Evolutionary conservation across 2,888 invertebrate species (phyloP), one percentile per base, ranked within the genome.

Genomic region (Epsilonema sp.): DNA sequence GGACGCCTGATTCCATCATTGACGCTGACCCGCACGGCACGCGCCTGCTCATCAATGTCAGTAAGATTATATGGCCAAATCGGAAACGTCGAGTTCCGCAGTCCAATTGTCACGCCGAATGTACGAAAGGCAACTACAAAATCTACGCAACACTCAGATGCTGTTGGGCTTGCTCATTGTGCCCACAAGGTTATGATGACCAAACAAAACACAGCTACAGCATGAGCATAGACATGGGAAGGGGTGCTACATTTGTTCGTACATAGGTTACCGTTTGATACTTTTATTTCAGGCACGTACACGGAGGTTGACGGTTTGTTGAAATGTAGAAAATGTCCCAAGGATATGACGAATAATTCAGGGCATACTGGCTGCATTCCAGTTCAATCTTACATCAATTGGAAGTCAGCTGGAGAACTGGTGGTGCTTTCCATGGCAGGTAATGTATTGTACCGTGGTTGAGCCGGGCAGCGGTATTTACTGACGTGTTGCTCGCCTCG

Each of bases 141-240:
- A 26, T 44, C 22, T 31, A n/a, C 16, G 4, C 31, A 11, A 21
- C 26, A 5, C 5, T 20, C 8, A 4, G 20, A 16, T 44, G 44
- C 20, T 44, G 44, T 26, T 44, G 44, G 44, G 3, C 24, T n/a
- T 44, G 44, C 36, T n/a, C 16, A n/a, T 11, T 16, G 13, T 42
- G 42, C 22, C 25, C 42, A n/a, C 23, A 20, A 20, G 24, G 42
- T 42, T n/a, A n/a, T n/a, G n/a, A n/a, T n/a, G n/a, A n/a, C n/a
- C n/a, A n/a, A n/a, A n/a, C n/a, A n/a, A n/a, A n/a, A n/a, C n/a
- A n/a, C n/a, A n/a, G n/a, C n/a, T n/a, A n/a, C n/a, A n/a, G n/a
- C n/a, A n/a, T n/a, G n/a, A n/a, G n/a, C n/a, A n/a, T n/a, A n/a
- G n/a, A n/a, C n/a, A n/a, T n/a, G n/a, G n/a, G n/a, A n/a, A n/a